Evolutionary conservation across 1,140 invertebrate genomes (phyloP), one percentile per base, ranked within the genome.

Genomic region (Bombus confusus): DNA sequence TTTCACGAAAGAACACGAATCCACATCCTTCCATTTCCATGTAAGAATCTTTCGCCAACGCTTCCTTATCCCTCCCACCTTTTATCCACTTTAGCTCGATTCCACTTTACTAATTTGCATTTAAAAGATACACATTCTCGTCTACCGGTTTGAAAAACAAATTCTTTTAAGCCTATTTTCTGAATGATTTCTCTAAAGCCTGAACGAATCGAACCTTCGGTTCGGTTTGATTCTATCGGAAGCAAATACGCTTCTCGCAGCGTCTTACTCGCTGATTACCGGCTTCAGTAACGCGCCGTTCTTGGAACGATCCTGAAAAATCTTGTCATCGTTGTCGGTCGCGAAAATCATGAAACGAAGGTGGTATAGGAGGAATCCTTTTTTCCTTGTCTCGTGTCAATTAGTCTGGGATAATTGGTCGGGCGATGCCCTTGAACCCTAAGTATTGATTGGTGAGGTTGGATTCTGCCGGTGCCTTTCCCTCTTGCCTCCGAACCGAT

Each of bases 371-470:
- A 39, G 15, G 52, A 75, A 84, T 81, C 34, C 85, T 92, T 93
- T 92, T 88, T 75, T 86, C 86, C 83, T 85, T 86, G 80, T 88
- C 89, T 91, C 91, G 84, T 91, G 92, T 87, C 89, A 95, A 95
- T 95, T 95, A 95, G 93, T 94, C 90, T 84, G 86, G 89, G 90
- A 94, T 94, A 95, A 95, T 95, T 95, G 94, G 92, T 94, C 94
- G 93, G 94, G 92, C 94, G 93, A 94, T 95, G 94, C 94, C 94
- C 94, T 95, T 95, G 94, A 95, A 95, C 94, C 94, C 92, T 94
- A 93, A 92, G 93, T 95, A 95, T 95, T 95, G 94, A 95, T 95
- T 95, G 94, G 94, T 91, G 90, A 94, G 92, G 93, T 94, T 93
- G 93, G 91, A 94, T 94, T 94, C 92, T 93, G 89, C 93, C 88